Evolutionary conservation across 2,888 invertebrate genomes (phyloP), one percentile per base, ranked within the genome.

Genomic region (Acanthococcus lagerstroemiae): DNA sequence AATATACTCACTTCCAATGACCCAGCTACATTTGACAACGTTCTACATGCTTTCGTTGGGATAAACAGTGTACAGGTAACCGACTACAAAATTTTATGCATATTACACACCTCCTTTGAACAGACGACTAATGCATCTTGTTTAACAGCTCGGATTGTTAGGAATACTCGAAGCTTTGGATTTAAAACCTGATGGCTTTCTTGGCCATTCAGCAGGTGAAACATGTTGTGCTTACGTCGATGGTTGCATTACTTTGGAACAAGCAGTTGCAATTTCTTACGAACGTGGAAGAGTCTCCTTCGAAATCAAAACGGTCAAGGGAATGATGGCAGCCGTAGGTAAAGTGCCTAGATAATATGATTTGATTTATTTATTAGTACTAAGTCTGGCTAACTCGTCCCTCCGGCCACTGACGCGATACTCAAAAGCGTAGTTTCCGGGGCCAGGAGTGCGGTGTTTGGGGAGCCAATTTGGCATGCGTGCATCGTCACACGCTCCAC

Each of bases 21-120:
- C 71, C 82, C 83, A 0, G 80, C 78, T 69, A 83, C 82, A 68
- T 84, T 84, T 72, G 82, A 85, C 71, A 82, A 84, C 73, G 84
- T 85, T 22, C 76, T 86, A 0, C 82, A 85, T 76, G 84, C 85
- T 3, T 87, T 88, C 76, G 82, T 88, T 26, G 84, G 84, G 19
- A 88, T 88, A 70, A 85, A 86, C 2, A 84, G 88, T 9, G 74
- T 81, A 46, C 82, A 82, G 74, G 81, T 80, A 74, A 69, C 9
- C 66, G 52, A 24, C 27, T 12, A 52, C 6, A 37, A 24, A 17
- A n/a, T n/a, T n/a, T n/a, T n/a, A n/a, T n/a, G n/a, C n/a, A n/a
- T n/a, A n/a, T n/a, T n/a, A n/a, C n/a, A n/a, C n/a, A n/a, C n/a
- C n/a, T n/a, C n/a, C n/a, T n/a, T n/a, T n/a, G n/a, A n/a, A n/a